Percentiles rank a stretch among this genome's conserved stretches.
Conservation (phyloP, 23 tunicate genomes). For the Ciona savignyi region DNA sequence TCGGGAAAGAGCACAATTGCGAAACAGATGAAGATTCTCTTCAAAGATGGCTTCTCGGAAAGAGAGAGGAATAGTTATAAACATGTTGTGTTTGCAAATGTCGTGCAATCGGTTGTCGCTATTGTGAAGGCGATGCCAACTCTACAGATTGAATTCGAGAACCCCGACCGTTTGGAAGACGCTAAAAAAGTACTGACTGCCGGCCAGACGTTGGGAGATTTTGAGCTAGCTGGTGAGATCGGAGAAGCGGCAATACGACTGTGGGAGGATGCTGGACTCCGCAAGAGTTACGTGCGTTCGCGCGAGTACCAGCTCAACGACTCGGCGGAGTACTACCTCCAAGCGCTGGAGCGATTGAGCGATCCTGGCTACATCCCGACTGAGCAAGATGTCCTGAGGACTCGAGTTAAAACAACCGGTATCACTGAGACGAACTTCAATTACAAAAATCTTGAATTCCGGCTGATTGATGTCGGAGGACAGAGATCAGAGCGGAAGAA, state of each 20-base stretch:
- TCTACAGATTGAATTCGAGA: conserved; percentile 51
- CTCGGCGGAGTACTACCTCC: conserved; percentile 88
- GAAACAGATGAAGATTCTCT: conserved; percentile 94
- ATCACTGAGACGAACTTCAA: conserved; percentile 88
- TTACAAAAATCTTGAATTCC: conserved; percentile 71
- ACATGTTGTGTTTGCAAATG: conserved; percentile 70
- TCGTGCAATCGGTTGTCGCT: conserved; percentile 80
- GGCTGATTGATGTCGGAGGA: conserved; percentile 86
- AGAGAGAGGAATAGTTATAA: conserved; percentile 46
- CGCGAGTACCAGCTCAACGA: conserved; percentile 94
- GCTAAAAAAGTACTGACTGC: conserved; percentile 42
- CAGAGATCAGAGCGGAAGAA: conserved; percentile 88
- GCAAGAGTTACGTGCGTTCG: conserved; percentile 36
- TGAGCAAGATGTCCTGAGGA: conserved; percentile 92
- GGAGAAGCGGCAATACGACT: conserved; percentile 59
- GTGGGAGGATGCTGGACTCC: conserved; percentile 79
- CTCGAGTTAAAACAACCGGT: conserved; percentile 97
- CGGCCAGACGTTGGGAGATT: conserved; percentile 39
- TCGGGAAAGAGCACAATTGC: conserved; percentile 97
- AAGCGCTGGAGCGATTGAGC: conserved; percentile 57
- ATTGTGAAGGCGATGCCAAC: conserved; percentile 79
- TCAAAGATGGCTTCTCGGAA: conserved; percentile 72
- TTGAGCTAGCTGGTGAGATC: conserved; percentile 58
- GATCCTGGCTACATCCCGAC: conserved; percentile 67
- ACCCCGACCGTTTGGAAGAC: conserved; percentile 24